phyloP scores from a whole-genome alignment of 2,888 invertebrate genomes.

The Pachymerium ferrugineum region DNA sequence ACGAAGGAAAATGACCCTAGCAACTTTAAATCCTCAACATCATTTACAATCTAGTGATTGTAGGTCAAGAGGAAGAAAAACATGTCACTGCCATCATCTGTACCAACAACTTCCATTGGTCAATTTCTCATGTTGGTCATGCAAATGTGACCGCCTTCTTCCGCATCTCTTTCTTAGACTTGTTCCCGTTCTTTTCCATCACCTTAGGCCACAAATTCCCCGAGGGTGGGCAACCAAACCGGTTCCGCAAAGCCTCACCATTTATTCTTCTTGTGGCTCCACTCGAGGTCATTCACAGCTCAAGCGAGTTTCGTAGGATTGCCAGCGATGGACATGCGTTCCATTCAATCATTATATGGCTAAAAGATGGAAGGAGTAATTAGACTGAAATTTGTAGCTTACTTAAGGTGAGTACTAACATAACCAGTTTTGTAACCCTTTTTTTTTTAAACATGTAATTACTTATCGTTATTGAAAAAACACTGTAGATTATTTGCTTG shows the following conservation, averaged over 20 bases:
- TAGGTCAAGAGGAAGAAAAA: constrained; percentile 15
- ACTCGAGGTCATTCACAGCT: constrained; percentile 12
- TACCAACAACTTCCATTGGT: too few relatives aligned
- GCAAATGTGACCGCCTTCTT: background rate
- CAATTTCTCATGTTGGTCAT: background rate
- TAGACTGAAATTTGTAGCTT: background rate
- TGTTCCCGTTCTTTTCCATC: constrained; percentile 14
- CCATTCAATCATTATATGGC: background rate
- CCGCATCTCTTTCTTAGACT: background rate
- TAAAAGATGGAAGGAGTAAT: background rate
- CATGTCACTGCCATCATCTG: constrained; percentile 10
- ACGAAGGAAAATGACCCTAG: background rate
- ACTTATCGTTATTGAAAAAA: too few relatives aligned
- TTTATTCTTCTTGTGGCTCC: background rate
- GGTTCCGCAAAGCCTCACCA: constrained; percentile 13
- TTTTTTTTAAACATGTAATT: too few relatives aligned
- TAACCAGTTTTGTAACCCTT: too few relatives aligned
- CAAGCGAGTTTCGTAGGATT: background rate
- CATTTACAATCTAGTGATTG: background rate
- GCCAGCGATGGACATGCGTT: background rate
- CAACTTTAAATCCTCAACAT: background rate
- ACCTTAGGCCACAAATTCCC: background rate
- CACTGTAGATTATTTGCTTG: too few relatives aligned
- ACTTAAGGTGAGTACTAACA: constrained; percentile 5
- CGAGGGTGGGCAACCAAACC: background rate